Base-by-base conservation (phyloP, 1,140 invertebrate genomes). In the Magallana gigas region DNA sequence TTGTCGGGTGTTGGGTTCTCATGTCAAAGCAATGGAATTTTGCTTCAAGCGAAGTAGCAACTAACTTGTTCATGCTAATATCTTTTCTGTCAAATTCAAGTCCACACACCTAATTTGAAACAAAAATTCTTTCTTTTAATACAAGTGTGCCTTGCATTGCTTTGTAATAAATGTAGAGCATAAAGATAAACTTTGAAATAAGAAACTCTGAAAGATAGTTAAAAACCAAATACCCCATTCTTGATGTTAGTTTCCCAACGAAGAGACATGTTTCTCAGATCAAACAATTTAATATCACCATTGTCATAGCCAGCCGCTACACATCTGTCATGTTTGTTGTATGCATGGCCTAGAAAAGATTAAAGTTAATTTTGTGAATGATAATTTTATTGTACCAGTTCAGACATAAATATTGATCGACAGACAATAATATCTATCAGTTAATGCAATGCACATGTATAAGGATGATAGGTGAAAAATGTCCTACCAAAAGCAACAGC, bases 281-380 rank as follows among this genome's bases (percentile, higher is more conserved):
- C 98, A 94, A 98, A 99, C 94, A 99, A 96, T 95, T 99, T 99
- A 0, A 99, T 94, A 94, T 99, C 98, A 0, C 98, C 98, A 95
- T 99, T 99, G 93, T 99, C 98, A 94, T 99, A 99, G 5, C 98
- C 98, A 62, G 98, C 97, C 88, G 96, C 97, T 0, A 99, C 96
- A 86, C 97, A 96, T 86, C 98, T 95, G 92, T 99, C 98, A 58
- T 97, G 96, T 29, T 96, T 96, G 93, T 97, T 98, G 92, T 97
- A 98, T 0, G 97, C 97, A 95, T 99, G 97, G 1, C 96, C 96
- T 96, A 89, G 29, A 92, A 85, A 83, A 71, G 57, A 68, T 48
- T 48, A 0, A 23, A 23, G 23, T 23, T 23, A 2, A 48, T 48
- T 48, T 48, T 2, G 36, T 2, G 36, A 48, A 48, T 48, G 36